Conservation (phyloP, 2,888 invertebrate species). For the Apamea monoglypha region DNA sequence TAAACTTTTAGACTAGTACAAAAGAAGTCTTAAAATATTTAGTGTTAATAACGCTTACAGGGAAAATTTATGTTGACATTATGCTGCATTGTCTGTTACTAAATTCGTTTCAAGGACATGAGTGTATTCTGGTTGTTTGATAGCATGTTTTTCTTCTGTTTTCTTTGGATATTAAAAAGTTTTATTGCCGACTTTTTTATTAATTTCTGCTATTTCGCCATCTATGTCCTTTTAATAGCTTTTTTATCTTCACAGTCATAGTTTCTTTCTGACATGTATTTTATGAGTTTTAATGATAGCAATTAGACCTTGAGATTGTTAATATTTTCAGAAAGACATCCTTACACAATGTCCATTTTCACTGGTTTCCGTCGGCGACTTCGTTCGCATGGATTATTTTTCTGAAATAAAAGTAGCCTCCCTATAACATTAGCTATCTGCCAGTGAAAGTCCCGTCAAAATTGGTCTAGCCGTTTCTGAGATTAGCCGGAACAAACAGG, state of each 20-base stretch:
- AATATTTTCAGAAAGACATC: background rate
- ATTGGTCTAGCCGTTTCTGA: background rate
- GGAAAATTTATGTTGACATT: slow-evolving; percentile 39
- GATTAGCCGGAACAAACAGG: background rate
- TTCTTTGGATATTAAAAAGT: background rate
- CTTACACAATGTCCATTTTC: background rate
- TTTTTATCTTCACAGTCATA: background rate
- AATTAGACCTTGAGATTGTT: no score
- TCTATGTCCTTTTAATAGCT: background rate
- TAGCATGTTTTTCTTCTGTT: background rate
- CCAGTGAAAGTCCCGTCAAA: no score
- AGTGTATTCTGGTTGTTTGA: background rate
- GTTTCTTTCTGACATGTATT: background rate
- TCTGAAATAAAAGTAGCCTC: background rate
- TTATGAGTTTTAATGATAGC: background rate
- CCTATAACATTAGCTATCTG: background rate
- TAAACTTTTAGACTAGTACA: slow-evolving; percentile 43
- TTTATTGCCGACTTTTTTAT: background rate
- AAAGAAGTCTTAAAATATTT: slow-evolving; percentile 51
- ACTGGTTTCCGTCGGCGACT: no score
- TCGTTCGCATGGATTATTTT: background rate
- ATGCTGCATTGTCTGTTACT: slow-evolving; percentile 19
- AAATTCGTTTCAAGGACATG: slow-evolving; percentile 30
- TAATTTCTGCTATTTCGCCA: background rate
- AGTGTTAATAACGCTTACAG: slow-evolving; percentile 41